These are phyloP conservation scores for Torymus auratus DNA, from an alignment of 2,888 invertebrate species.

Conservation along the genomic window DNA sequence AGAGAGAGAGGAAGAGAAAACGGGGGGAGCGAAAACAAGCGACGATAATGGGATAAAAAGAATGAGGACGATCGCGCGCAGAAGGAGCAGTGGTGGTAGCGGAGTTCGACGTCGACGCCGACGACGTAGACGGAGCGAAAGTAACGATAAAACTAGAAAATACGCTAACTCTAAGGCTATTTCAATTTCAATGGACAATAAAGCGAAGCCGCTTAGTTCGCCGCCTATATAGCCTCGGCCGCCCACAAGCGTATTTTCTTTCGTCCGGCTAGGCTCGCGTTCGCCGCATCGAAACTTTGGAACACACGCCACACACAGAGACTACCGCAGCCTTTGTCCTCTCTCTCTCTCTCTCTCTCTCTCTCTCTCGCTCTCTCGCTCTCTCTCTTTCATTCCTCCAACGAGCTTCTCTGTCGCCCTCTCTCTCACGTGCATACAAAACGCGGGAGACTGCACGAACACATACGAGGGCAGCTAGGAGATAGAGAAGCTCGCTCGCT, in stretches of 20 bases:
- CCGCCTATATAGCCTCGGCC: conserved; percentile 17
- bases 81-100: neutral
- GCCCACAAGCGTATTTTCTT: conserved; percentile 43
- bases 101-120: neutral
- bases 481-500: conserved; percentile 5
- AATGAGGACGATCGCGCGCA: neutral
- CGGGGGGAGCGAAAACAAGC: neutral
- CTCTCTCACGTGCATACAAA: conserved; percentile 30
- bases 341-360: conserved; percentile 10
- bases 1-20: conserved; percentile 3
- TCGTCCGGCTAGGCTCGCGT: conserved; percentile 18
- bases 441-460: neutral
- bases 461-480: neutral
- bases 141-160: conserved; percentile 51
- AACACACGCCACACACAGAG: conserved; percentile 25
- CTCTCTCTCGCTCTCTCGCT: neutral
- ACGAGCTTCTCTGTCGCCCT: conserved; percentile 3
- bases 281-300: conserved; percentile 45
- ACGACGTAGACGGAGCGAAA: conserved; percentile 4
- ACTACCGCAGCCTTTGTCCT: neutral
- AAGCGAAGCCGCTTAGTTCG: conserved; percentile 53
- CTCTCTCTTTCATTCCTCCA: conserved; percentile 15
- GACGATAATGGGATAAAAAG: too few species aligned
- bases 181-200: conserved; percentile 58
- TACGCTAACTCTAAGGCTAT: conserved; percentile 52